Evolutionary conservation across 2,888 invertebrate species (phyloP), one percentile per base, ranked within the genome.

Genomic region (Allolobophora icterica): DNA sequence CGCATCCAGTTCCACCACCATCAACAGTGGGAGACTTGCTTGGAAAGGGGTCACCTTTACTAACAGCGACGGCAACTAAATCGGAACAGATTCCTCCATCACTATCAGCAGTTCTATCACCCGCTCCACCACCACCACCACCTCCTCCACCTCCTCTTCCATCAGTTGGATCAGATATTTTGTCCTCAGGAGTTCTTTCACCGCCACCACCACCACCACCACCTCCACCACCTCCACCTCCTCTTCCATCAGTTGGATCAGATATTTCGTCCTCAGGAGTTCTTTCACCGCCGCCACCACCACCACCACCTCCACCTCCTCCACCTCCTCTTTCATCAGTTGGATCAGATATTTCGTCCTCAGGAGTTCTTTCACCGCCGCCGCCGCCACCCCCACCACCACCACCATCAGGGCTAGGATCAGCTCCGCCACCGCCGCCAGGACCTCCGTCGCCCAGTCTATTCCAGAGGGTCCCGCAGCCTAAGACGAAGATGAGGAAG

Each of bases 31-130:
- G 11, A 71, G 71, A 71, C 11, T 71, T 71, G n/a, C 13, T 17
- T 71, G 71, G 17, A n/a, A n/a, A 71, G 71, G 17, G n/a, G 30
- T 71, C 71, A 89, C 21, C 19, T 6, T 89, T 93, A 33, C 93
- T 93, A 58, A 93, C 93, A 1, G 92, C 93, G 4, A 93, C 93
- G 5, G 71, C 92, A 38, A 90, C 92, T 0, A 52, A 38, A 15
- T 93, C 94, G 13, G 93, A 92, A 42, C 93, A 93, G 24, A 93
- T 92, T 30, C 94, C 93, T 21, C 93, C 93, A 11, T 33, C 83
- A 34, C 45, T 52, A 24, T 15, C 40, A 45, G 84, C 42, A 35
- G 90, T 34, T 34, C n/a, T n/a, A n/a, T n/a, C n/a, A n/a, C n/a
- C n/a, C n/a, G 92, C 93, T 52, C 93, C 92, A n/a, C 92, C 93